These are phyloP conservation scores for Hestina assimilis DNA, from an alignment of 1,140 invertebrate species.

Conservation along the genomic window DNA sequence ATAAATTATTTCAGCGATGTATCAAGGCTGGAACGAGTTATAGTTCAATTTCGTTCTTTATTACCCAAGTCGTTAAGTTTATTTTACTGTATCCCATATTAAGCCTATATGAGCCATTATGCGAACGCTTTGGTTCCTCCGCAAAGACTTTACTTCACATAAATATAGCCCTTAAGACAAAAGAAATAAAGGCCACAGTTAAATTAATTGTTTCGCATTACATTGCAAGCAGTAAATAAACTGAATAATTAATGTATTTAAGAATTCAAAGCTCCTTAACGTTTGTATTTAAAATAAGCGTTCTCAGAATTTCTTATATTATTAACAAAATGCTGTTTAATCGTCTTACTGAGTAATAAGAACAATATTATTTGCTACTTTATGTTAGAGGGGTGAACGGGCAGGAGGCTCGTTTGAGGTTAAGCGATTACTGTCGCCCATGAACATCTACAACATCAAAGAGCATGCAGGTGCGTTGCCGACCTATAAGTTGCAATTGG, in stretches of 20 bases:
- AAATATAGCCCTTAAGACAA: not conserved
- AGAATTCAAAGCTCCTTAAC: constrained; percentile 25
- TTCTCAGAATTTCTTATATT: constrained; percentile 1
- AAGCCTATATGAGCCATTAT: constrained; percentile 6
- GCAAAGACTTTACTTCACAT: not conserved
- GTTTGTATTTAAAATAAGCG: constrained; percentile 17
- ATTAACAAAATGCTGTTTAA: constrained; percentile 3
- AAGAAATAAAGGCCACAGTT: not conserved
- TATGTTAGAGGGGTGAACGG: too few species aligned
- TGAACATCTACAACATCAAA: too few species aligned
- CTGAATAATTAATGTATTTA: constrained; percentile 22
- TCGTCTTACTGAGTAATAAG: not conserved
- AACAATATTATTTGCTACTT: not conserved
- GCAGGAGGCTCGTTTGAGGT: too few species aligned
- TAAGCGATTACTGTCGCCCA: too few species aligned
- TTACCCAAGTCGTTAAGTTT: constrained; percentile 28
- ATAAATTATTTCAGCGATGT: constrained; percentile 34
- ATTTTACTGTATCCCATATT: constrained; percentile 34
- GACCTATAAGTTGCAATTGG: too few species aligned
- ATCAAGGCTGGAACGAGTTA: constrained; percentile 24
- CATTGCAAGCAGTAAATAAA: not conserved
- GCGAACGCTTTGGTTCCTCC: not conserved
- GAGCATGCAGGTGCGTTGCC: too few species aligned
- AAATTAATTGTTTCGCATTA: not conserved
- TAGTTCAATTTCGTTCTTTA: constrained; percentile 50